A percentile compares a stretch with the other conserved stretches of the same genome.
Conservation (phyloP, 2,113 vertebrate genomes). For the Centrocercus urophasianus region DNA sequence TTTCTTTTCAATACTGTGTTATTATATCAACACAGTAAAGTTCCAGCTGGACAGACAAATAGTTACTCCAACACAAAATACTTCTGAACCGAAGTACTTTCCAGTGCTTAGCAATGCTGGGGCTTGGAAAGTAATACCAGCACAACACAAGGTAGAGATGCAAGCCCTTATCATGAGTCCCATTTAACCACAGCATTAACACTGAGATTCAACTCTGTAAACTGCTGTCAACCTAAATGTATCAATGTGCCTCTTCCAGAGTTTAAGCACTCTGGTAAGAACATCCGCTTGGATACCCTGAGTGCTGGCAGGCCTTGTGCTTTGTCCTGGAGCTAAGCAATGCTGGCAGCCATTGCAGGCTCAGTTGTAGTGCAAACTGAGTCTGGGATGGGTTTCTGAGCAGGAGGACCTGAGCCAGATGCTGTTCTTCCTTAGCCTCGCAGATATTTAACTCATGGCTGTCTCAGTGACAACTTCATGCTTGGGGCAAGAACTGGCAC, state of each 20-base stretch:
- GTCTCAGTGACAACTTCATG: background rate
- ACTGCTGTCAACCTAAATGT: background rate
- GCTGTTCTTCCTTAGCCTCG: background rate
- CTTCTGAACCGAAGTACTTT: background rate
- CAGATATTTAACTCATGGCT: background rate
- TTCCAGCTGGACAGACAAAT: background rate
- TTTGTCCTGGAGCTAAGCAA: background rate
- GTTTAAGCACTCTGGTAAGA: background rate
- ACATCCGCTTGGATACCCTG: background rate
- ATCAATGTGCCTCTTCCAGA: background rate
- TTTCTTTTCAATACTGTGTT: background rate
- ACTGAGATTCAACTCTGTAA: background rate
- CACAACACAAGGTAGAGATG: background rate
- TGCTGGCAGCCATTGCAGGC: background rate
- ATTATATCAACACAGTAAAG: background rate
- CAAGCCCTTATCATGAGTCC: background rate
- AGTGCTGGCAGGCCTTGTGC: background rate
- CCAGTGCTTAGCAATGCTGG: background rate
- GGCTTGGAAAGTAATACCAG: background rate
- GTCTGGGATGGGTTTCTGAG: background rate
- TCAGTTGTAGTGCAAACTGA: background rate
- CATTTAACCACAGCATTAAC: background rate
- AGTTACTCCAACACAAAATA: background rate
- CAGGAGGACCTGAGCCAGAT: background rate
- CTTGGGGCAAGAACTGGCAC: background rate